A percentile compares a stretch with the other conserved stretches of the same genome.
Conservation (phyloP, 2,888 invertebrate genomes). For the Sialis fuliginosa region DNA sequence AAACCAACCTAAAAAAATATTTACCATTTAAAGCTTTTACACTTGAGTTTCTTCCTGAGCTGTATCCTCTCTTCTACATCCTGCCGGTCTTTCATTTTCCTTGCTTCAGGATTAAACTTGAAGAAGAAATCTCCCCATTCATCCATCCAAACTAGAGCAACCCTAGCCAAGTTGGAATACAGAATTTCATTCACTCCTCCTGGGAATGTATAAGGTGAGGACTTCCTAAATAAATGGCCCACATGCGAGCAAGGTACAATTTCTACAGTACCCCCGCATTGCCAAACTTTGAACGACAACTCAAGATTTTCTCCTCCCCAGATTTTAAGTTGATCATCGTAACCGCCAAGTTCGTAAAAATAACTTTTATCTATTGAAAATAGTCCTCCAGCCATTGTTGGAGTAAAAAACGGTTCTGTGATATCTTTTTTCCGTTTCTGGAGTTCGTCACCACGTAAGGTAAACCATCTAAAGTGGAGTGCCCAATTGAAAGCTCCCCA, state of each 20-base stretch:
- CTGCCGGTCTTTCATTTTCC: constrained; percentile 30
- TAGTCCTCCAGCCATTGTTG: constrained; percentile 90
- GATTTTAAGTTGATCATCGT: constrained; percentile 59
- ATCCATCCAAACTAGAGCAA: constrained; percentile 96
- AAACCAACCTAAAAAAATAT: background rate
- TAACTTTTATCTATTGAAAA: constrained; percentile 73
- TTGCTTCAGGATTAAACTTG: constrained; percentile 61
- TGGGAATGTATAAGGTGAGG: constrained; percentile 88
- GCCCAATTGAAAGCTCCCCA: constrained; percentile 99
- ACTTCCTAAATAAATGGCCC: constrained; percentile 81
- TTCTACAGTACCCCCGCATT: constrained; percentile 80
- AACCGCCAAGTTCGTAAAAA: constrained; percentile 71
- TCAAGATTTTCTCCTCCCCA: constrained; percentile 99
- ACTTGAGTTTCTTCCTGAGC: constrained; percentile 49
- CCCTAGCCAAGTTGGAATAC: constrained; percentile 78
- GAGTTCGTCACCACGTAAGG: constrained; percentile 48
- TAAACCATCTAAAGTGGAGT: constrained; percentile 78
- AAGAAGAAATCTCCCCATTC: constrained; percentile 89
- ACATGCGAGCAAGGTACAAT: constrained; percentile 88
- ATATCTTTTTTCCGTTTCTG: constrained; percentile 40
- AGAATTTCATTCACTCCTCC: constrained; percentile 82
- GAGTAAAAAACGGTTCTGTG: constrained; percentile 56
- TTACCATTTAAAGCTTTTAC: constrained; percentile 71
- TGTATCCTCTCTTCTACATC: constrained; percentile 43
- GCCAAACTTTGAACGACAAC: constrained; percentile 92